Evolutionary conservation across 1,140 invertebrate genomes (phyloP), one percentile per base, ranked within the genome.

Genomic region (Cecropterus lyciades): DNA sequence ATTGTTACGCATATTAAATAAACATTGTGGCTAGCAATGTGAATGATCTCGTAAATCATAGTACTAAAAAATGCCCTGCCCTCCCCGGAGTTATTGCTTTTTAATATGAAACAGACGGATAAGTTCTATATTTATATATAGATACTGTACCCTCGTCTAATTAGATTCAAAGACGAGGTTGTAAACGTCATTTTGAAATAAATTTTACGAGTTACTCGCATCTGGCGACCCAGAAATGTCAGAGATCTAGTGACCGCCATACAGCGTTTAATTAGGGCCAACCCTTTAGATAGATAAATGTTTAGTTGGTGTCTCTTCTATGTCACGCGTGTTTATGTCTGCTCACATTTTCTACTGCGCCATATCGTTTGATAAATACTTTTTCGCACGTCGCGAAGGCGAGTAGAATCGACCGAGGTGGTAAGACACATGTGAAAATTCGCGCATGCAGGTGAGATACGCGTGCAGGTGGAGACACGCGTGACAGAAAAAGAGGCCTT

Each of bases 21-120:
- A 53, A 53, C 51, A 53, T 16, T 53, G 51, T 3, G 51, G 51
- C 51, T n/a, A 15, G 13, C 60, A 67, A 59, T 65, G 69, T 71
- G 56, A 68, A 70, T 45, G 62, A 66, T 60, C 13, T 30, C 66
- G 59, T 79, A 73, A 77, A 77, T 79, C 67, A 70, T 68, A 66
- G 49, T 40, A 30, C 42, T 65, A 69, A 72, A 66, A 70, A 62
- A 20, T 45, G 46, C 53, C 27, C 37, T 57, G 30, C 52, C 46
- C 70, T 46, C 49, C 24, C 10, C 56, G n/a, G 56, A 74, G 45
- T 78, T 78, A 78, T 73, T 70, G 65, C 65, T 56, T 80, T 73
- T 75, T 80, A 80, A 80, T 80, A 78, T 65, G 66, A 75, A 80
- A 76, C 78, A 78, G 75, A 72, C 71, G 73, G 69, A 64, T 27